Evolutionary conservation across 2,797 vertebrate genomes (phyloP), one percentile per base, ranked within the genome.

Genomic region (Poecilia picta): DNA sequence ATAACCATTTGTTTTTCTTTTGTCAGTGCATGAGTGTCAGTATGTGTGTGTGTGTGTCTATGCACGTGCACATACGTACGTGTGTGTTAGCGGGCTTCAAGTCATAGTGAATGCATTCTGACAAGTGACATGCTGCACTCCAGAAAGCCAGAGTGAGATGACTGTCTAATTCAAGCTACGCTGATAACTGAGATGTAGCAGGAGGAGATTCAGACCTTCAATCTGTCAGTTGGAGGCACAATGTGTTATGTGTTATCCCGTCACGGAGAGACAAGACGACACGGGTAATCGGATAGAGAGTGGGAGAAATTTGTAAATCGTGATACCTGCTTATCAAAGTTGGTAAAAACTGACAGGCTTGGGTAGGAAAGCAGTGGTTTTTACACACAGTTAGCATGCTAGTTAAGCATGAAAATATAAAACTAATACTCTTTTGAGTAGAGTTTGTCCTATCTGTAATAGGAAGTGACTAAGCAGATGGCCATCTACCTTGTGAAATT

Each of bases 51-150:
- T 43, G 59, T n/a, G 12, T 55, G 8, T 41, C 39, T 41, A 76
- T 57, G 78, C 33, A 51, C 39, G 53, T 49, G 62, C 12, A 13
- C 66, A 7, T 23, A 53, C 43, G 41, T 53, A 33, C 28, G 70
- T 77, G 53, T 80, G 74, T 68, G 72, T 80, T 51, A 57, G 77
- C 73, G 76, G 72, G 81, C 85, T 89, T 88, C 87, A 86, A 91
- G 89, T 87, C 85, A 86, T 77, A 7, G 13, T 28, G 75, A 89
- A 92, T 89, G 75, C 59, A 80, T 89, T 90, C 87, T 93, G 94
- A 94, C 92, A 94, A 91, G 90, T 92, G 92, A 92, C 91, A 90
- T 62, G 72, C 76, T 82, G 84, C 90, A 85, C 86, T 89, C 76
- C 77, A 81, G 81, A 87, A 86, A 90, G 89, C 87, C 53, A 78